phyloP scores from a whole-genome alignment of 2,888 invertebrate genomes.

The Lobophora halterata region DNA sequence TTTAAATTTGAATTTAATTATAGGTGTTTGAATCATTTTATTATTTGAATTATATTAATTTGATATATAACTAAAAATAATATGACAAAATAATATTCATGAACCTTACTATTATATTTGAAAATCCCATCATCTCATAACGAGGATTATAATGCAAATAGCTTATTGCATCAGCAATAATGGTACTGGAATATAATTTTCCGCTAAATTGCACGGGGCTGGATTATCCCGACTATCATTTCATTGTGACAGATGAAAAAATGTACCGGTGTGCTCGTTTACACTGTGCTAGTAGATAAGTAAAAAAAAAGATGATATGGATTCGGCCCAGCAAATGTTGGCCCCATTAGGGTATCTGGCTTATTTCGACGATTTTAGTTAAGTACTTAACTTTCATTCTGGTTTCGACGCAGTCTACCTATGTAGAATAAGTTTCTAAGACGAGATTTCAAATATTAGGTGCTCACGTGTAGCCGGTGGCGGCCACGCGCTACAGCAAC shows the following conservation, averaged over 20 bases:
- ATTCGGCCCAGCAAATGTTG: not conserved
- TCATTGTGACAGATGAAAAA: constrained; percentile 47
- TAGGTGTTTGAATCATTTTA: too few relatives aligned
- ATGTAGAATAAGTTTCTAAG: too few relatives aligned
- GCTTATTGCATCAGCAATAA: constrained; percentile 24
- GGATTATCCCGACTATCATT: constrained; percentile 46
- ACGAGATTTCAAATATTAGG: too few relatives aligned
- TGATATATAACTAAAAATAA: not conserved
- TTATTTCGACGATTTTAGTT: too few relatives aligned
- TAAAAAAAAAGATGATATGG: not conserved
- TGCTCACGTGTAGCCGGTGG: too few relatives aligned
- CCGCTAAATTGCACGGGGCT: constrained; percentile 59
- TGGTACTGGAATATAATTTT: constrained; percentile 59
- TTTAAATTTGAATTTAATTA: too few relatives aligned
- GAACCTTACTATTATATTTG: not conserved
- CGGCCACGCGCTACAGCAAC: too few relatives aligned
- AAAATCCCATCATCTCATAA: not conserved
- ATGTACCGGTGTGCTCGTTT: constrained; percentile 29
- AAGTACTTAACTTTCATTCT: too few relatives aligned
- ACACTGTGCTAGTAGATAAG: constrained; percentile 10
- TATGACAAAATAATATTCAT: not conserved
- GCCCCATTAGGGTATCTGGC: too few relatives aligned
- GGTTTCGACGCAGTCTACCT: too few relatives aligned
- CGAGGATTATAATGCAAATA: constrained; percentile 14
- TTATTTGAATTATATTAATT: too few relatives aligned